Percentiles rank a stretch among this genome's conserved stretches.
These are phyloP conservation scores for Phalacrocorax aristotelis DNA, from an alignment of 2,113 vertebrate species.

Conservation along the genomic window DNA sequence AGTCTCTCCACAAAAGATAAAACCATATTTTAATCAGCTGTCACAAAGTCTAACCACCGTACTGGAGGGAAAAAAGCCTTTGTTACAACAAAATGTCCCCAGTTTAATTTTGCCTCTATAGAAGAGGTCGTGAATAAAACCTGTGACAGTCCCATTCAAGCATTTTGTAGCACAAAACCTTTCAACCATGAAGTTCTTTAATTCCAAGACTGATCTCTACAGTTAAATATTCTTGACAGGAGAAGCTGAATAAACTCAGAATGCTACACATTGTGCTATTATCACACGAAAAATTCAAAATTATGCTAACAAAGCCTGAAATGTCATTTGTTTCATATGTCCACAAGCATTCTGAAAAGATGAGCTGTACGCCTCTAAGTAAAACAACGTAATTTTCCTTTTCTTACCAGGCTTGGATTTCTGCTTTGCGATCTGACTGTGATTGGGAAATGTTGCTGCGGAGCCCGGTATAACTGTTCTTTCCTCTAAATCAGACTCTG, in stretches of 20 bases:
- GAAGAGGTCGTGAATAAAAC: neutral
- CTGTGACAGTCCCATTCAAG: neutral
- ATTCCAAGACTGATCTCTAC: neutral
- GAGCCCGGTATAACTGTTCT: conserved; percentile 65
- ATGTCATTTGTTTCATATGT: neutral
- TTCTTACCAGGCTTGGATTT: conserved; percentile 76
- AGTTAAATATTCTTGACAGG: neutral
- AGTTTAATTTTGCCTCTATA: neutral
- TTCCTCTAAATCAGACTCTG: conserved; percentile 83
- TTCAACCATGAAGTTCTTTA: neutral
- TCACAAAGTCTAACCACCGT: neutral
- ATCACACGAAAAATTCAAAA: neutral
- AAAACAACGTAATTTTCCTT: neutral
- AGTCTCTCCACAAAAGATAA: conserved; percentile 38
- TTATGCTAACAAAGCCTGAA: neutral
- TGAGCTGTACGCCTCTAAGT: neutral
- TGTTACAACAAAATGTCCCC: neutral
- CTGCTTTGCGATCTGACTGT: conserved; percentile 71
- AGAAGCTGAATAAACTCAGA: neutral
- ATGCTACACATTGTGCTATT: neutral
- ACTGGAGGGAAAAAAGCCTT: neutral
- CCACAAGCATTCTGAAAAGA: neutral
- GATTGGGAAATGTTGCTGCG: conserved; percentile 67
- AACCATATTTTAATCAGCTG: conserved; percentile 6
- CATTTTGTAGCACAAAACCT: neutral